phyloP scores from a whole-genome alignment of 2,113 vertebrate species.

The Gambusia affinis region DNA sequence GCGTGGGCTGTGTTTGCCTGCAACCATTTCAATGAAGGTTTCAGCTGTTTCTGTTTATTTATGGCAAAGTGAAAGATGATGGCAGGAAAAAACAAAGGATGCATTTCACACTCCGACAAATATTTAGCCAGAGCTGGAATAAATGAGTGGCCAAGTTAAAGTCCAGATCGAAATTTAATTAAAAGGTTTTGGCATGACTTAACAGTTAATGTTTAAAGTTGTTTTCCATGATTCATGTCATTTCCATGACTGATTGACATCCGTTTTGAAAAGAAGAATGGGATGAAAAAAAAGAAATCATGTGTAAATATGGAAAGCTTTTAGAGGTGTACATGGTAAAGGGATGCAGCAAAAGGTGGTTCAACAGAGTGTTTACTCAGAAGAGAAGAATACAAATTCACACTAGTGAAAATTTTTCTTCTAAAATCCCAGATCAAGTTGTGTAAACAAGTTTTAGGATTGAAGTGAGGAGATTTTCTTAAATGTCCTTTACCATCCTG shows the following conservation, averaged over 20 bases:
- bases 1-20: constrained; percentile 18
- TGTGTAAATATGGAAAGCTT: too few species aligned
- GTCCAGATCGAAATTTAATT: not conserved
- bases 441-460: not conserved
- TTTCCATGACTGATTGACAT: not conserved
- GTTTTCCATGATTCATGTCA: not conserved
- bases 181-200: not conserved
- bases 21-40: constrained; percentile 5
- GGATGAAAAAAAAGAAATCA: too few species aligned
- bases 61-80: not conserved
- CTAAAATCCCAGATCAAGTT: not conserved
- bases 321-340: too few species aligned
- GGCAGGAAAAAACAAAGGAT: not conserved
- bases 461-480: not conserved
- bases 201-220: not conserved
- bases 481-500: not conserved
- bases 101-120: not conserved
- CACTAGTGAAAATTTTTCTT: too few species aligned
- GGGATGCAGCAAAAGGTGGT: too few species aligned
- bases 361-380: too few species aligned
- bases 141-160: not conserved
- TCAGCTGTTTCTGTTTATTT: constrained; percentile 16
- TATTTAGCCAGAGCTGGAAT: not conserved
- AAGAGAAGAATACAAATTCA: too few species aligned
- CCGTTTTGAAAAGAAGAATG: not conserved